Base-by-base conservation (phyloP, 2,113 vertebrate species). In the Papio anubis region DNA sequence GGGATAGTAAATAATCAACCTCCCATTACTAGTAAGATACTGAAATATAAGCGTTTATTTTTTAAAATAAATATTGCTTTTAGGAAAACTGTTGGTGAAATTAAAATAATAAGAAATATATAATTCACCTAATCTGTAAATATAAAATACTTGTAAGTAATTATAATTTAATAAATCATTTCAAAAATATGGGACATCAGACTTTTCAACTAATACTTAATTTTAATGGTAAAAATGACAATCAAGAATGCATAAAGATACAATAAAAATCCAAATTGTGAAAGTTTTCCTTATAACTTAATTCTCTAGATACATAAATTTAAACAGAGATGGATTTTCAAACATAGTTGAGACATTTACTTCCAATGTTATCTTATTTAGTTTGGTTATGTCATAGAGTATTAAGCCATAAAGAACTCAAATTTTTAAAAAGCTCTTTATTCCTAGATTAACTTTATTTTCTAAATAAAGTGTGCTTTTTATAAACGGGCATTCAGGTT, bases 11-110 rank as follows among this genome's bases (percentile, higher is more conserved):
- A 97, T 96, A 95, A 93, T 72, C 59, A 97, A 52, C 59, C 61
- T 94, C 93, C 72, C 57, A 95, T 97, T 98, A 97, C 57, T 96
- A 84, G 38, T 97, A 64, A 97, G 45, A 94, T 94, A n/a, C 66
- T 85, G 86, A 98, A 98, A 93, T 98, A 52, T 82, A 97, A 38
- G 55, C 7, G 48, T 48, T 48, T 50, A 94, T 9, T 4, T 8
- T 59, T 94, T 73, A 50, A 92, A 95, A 96, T 5, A 76, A 61
- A 52, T 96, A 90, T 16, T 93, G 32, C 64, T 86, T 80, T 78
- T 43, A 61, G 48, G 94, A 35, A 76, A 57, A 6, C 61, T 97
- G 87, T 86, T 73, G 90, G 76, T 92, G 27, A 97, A 61, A 94
- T 95, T 88, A 95, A 75, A 61, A 95, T 70, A 87, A 78, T 35